Percentiles rank a stretch among this genome's conserved stretches.
These are phyloP conservation scores for Tortrix viridana DNA, from an alignment of 2,888 invertebrate species.

Conservation along the genomic window DNA sequence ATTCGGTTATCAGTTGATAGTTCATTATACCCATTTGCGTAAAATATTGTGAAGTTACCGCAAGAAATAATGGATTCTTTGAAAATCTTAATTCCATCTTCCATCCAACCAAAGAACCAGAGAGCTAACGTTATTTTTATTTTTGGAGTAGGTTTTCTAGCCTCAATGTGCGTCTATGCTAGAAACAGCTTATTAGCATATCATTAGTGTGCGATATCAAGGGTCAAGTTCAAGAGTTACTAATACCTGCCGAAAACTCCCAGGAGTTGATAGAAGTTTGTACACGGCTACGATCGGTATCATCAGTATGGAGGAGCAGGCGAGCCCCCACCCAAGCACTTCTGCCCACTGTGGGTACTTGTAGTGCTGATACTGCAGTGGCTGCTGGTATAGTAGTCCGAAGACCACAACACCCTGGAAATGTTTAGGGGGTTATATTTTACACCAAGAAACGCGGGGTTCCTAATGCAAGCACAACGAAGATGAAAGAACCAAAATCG, in stretches of 20 bases:
- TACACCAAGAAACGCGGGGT: background rate
- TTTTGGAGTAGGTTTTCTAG: no score
- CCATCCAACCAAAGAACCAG: no score
- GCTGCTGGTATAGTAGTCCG: constrained; percentile 86
- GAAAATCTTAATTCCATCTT: no score
- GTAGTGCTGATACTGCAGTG: constrained; percentile 87
- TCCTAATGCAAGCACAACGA: background rate
- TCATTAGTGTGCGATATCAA: no score
- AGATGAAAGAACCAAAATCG: background rate
- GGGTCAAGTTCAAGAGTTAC: no score
- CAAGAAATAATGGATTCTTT: no score
- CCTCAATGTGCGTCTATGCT: no score
- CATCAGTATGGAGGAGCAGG: constrained; percentile 89
- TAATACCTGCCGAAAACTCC: constrained; percentile 63
- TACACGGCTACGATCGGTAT: constrained; percentile 87
- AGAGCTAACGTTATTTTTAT: no score
- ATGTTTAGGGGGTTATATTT: constrained; percentile 4
- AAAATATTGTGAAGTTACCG: no score
- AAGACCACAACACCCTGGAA: constrained; percentile 87
- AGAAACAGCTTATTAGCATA: no score
- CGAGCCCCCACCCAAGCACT: constrained; percentile 88
- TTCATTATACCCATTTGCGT: no score
- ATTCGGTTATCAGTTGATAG: no score
- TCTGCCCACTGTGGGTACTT: constrained; percentile 89
- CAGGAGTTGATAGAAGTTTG: constrained; percentile 86